These are phyloP conservation scores for Oreotrochilus melanogaster DNA, from an alignment of 2,113 vertebrate genomes.

Conservation along the genomic window DNA sequence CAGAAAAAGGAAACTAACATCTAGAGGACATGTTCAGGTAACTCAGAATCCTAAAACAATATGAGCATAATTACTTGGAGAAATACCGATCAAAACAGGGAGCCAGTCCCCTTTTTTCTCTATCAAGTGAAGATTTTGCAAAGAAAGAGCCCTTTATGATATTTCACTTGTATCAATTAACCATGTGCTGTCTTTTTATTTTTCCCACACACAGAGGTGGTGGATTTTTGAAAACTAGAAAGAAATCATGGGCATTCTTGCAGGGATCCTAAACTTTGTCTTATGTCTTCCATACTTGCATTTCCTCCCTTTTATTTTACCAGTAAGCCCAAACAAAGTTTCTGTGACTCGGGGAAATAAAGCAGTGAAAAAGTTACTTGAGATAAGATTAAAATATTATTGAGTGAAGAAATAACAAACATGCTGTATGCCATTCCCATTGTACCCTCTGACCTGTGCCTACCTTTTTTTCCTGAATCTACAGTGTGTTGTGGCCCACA, in stretches of 20 bases:
- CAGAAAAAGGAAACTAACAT: not conserved
- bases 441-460: not conserved
- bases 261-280: not conserved
- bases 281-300: not conserved
- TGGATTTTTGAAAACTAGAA: not conserved
- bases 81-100: not conserved
- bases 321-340: not conserved
- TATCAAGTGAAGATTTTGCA: not conserved
- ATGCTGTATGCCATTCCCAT: not conserved
- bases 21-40: not conserved
- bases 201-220: not conserved
- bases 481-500: accelerated
- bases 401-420: not conserved
- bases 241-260: not conserved
- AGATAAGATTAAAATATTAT: not conserved
- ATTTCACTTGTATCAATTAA: not conserved
- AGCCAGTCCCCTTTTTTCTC: not conserved
- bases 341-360: not conserved
- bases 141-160: not conserved
- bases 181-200: not conserved
- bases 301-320: not conserved
- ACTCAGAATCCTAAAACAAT: slow-evolving; percentile 16
- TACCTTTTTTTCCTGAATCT: not conserved
- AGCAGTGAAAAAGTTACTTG: not conserved
- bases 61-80: not conserved